Evolutionary conservation across 1,140 invertebrate species (phyloP), one percentile per base, ranked within the genome.

Genomic region (Eulimnadia texana): DNA sequence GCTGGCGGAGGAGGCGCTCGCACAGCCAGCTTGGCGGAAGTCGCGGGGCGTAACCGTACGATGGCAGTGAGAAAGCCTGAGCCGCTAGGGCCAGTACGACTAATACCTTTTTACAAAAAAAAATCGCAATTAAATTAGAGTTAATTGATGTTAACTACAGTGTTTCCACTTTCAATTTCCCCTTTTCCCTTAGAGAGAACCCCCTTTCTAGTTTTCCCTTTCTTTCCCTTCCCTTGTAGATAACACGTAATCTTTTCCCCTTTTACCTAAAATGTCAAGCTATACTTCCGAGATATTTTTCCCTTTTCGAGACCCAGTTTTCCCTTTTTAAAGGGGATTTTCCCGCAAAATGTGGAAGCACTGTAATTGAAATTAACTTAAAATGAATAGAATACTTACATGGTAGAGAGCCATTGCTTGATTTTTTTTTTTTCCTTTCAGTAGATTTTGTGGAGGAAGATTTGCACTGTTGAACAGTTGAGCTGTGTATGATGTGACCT

Each of bases 51-150:
- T n/a, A n/a, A n/a, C n/a, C n/a, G n/a, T n/a, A n/a, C n/a, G n/a
- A n/a, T n/a, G n/a, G n/a, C n/a, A n/a, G n/a, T n/a, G n/a, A n/a
- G n/a, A n/a, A n/a, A n/a, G n/a, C n/a, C n/a, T 28, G 50, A 13
- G 50, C 51, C 19, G 50, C 50, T 51, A 61, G 23, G 16, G 28
- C 60, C 50, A 61, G 22, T 27, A 61, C 16, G 23, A 54, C 51
- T 24, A 61, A 23, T n/a, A 54, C 23, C 60, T 61, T 29, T 20
- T 11, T 20, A n/a, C 11, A 29, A 27, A 58, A 13, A 13, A 58
- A 58, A 25, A 42, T n/a, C n/a, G n/a, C n/a, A n/a, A n/a, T n/a
- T n/a, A n/a, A n/a, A n/a, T n/a, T n/a, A n/a, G n/a, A n/a, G n/a
- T n/a, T n/a, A n/a, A n/a, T n/a, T n/a, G n/a, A n/a, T n/a, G n/a